Conservation (phyloP, 2,888 invertebrate species). For the Thymelicus acteon region DNA sequence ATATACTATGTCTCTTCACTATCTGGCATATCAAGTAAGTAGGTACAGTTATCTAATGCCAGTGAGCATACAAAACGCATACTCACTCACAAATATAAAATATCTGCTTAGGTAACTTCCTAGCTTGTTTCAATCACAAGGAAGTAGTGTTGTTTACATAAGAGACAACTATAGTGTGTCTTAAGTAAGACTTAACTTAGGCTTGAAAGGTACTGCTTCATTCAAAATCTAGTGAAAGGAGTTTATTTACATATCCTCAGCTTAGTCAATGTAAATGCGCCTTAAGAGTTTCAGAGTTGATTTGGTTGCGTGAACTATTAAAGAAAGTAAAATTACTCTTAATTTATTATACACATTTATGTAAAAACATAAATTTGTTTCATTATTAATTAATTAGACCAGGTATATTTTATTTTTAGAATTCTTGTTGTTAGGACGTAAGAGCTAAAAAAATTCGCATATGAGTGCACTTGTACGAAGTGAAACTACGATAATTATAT, state of each 20-base stretch:
- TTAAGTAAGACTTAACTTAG: conserved; percentile 9
- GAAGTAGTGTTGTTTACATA: conserved; percentile 28
- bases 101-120: conserved; percentile 33
- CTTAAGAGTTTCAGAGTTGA: background rate
- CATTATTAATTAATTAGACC: too few relatives aligned
- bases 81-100: conserved; percentile 18
- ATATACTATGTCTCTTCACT: background rate
- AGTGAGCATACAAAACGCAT: conserved; percentile 15
- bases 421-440: too few relatives aligned
- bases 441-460: too few relatives aligned
- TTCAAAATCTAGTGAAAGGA: conserved; percentile 23
- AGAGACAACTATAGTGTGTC: conserved; percentile 13
- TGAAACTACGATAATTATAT: too few relatives aligned
- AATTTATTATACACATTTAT: too few relatives aligned
- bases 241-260: conserved; percentile 3
- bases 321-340: background rate
- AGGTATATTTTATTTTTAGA: too few relatives aligned
- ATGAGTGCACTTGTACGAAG: too few relatives aligned
- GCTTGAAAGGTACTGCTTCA: conserved; percentile 10
- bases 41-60: conserved; percentile 11
- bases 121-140: conserved; percentile 32
- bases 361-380: too few relatives aligned
- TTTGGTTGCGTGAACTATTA: background rate
- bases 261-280: background rate
- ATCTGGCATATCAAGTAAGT: conserved; percentile 11